Evolutionary conservation across 2,888 invertebrate genomes (phyloP).

Genomic region (Druceiella hillmani): DNA sequence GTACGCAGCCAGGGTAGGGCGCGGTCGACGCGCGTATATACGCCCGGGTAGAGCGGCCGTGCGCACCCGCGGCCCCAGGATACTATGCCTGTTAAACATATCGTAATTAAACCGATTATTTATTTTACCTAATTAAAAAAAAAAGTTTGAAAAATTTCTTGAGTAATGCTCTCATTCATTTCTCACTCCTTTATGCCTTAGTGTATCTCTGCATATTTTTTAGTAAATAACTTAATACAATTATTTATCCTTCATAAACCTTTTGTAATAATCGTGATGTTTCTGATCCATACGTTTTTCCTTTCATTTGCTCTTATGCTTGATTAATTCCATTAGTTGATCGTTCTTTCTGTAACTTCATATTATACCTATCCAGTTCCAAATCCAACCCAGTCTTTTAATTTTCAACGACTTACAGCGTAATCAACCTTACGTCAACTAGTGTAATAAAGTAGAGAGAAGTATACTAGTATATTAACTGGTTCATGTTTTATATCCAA

Average conservation of each 20-base stretch:
- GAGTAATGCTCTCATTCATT: neutral
- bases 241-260: neutral
- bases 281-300: neutral
- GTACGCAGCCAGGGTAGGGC: constrained; percentile 45
- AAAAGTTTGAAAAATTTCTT: constrained; percentile 6
- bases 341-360: too few relatives aligned
- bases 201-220: too few relatives aligned
- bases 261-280: neutral
- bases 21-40: constrained; percentile 40
- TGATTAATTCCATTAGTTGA: too few relatives aligned
- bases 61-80: constrained; percentile 77
- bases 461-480: too few relatives aligned
- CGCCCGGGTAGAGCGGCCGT: constrained; percentile 52
- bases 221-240: too few relatives aligned
- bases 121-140: constrained; percentile 9
- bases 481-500: too few relatives aligned
- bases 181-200: constrained; percentile 1
- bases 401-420: too few relatives aligned
- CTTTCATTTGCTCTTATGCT: neutral
- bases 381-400: too few relatives aligned
- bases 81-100: constrained; percentile 54
- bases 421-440: too few relatives aligned
- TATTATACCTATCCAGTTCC: too few relatives aligned
- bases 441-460: too few relatives aligned
- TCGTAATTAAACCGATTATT: neutral